Evolutionary conservation across 2,888 invertebrate genomes (phyloP), one percentile per base, ranked within the genome.

Genomic region (Orgyia antiqua): DNA sequence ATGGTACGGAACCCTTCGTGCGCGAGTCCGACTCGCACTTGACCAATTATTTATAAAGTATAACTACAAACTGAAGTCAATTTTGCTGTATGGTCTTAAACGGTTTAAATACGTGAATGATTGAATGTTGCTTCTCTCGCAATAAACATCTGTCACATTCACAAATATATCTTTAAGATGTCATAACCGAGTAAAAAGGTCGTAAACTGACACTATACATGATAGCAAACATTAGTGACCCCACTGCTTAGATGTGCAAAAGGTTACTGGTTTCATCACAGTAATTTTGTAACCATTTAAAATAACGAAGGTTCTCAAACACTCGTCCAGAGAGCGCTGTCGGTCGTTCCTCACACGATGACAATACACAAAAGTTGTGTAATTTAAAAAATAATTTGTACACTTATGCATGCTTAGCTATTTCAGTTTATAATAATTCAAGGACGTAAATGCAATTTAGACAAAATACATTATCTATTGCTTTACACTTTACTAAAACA

Each of bases 211-310:
- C 9, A 20, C 3, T 20, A 6, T 45, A 36, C 32, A 40, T 38
- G 41, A 43, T 29, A 32, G 35, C 31, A 42, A 36, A 48, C 31
- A 39, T 26, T 13, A 41, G 42, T 46, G 39, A 52, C 45, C 52
- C 45, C 39, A 39, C 45, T 37, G 36, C 38, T 39, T 42, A 36
- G 28, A 50, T 40, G 48, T 51, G 50, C 53, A 51, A 60, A 58
- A 67, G 59, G 67, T 68, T 59, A 54, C 40, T 15, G 31, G 49
- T 65, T 60, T 62, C 66, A 45, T 53, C 61, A 65, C 38, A 41
- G 17, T 24, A 19, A 55, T 67, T 68, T 67, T 60, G 68, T 60
- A 68, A 69, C 49, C 45, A 49, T 68, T 61, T 68, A 59, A 64
- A 69, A 60, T 58, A 61, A 61, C 54, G 61, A 57, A 57, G 58